Evolutionary conservation across 1,140 invertebrate genomes (phyloP).

Genomic region (Semibalanus balanoides): DNA sequence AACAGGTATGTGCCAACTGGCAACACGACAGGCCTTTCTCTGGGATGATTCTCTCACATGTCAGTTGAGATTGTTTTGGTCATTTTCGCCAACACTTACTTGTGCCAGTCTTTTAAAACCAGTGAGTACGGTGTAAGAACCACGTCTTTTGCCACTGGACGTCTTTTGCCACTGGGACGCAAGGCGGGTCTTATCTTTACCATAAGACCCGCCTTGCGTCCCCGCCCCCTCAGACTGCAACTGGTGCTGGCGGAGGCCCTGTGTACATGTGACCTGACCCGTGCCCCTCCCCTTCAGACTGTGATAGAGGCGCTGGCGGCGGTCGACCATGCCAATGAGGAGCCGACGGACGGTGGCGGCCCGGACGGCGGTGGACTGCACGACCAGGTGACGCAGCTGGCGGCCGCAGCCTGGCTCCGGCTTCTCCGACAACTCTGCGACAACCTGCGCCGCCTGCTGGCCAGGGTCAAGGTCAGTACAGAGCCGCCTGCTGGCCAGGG

Average conservation of each 20-base stretch:
- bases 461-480: slow-evolving; percentile 42
- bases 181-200: no score
- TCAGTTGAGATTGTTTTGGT: no score
- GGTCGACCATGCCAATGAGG: background rate
- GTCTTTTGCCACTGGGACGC: no score
- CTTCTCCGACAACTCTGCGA: slow-evolving; percentile 58
- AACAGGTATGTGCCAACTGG: slow-evolving; percentile 50
- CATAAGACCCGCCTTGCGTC: no score
- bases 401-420: slow-evolving; percentile 50
- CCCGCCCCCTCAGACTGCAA: no score
- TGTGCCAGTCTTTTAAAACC: no score
- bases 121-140: background rate
- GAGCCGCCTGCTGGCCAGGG: no score
- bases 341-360: background rate
- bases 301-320: background rate
- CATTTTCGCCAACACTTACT: no score
- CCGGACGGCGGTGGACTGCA: background rate
- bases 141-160: no score
- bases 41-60: no score
- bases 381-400: background rate
- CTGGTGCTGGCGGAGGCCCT: no score
- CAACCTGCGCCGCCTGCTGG: slow-evolving; percentile 46
- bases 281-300: background rate
- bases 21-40: no score
- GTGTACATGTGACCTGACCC: background rate